Evolutionary conservation across 2,888 invertebrate species (phyloP).

Genomic region (Colletes collaris): DNA sequence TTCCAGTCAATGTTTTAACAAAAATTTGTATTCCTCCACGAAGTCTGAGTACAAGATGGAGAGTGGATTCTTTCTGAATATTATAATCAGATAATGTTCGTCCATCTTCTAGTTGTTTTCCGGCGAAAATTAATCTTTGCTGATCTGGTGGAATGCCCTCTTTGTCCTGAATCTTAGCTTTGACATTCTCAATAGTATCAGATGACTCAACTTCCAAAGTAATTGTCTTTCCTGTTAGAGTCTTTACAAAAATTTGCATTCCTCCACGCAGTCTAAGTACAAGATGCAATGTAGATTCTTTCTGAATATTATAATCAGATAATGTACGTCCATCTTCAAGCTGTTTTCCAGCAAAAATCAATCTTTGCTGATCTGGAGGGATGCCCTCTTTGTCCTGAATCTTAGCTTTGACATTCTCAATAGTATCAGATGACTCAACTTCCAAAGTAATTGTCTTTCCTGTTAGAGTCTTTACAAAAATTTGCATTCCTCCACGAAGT

Average conservation of each 20-base stretch:
- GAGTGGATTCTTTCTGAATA: slow-evolving; percentile 96
- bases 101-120: slow-evolving; percentile 97
- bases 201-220: slow-evolving; percentile 36
- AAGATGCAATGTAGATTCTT: slow-evolving; percentile 94
- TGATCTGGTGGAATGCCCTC: slow-evolving; percentile 91
- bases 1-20: slow-evolving; percentile 61
- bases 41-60: slow-evolving; percentile 93
- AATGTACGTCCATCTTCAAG: slow-evolving; percentile 96
- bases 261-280: slow-evolving; percentile 96
- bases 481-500: slow-evolving; percentile 91
- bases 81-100: slow-evolving; percentile 96
- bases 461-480: slow-evolving; percentile 66
- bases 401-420: slow-evolving; percentile 51
- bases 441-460: slow-evolving; percentile 54
- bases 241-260: slow-evolving; percentile 70
- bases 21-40: slow-evolving; percentile 88
- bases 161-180: slow-evolving; percentile 51
- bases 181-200: slow-evolving; percentile 31
- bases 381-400: slow-evolving; percentile 83
- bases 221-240: slow-evolving; percentile 49
- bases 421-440: slow-evolving; percentile 49
- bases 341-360: slow-evolving; percentile 97
- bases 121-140: slow-evolving; percentile 95
- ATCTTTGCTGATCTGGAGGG: slow-evolving; percentile 92
- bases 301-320: slow-evolving; percentile 97